Evolutionary conservation across 2,797 vertebrate species (phyloP).

Genomic region (Petrocephalus sullivani): DNA sequence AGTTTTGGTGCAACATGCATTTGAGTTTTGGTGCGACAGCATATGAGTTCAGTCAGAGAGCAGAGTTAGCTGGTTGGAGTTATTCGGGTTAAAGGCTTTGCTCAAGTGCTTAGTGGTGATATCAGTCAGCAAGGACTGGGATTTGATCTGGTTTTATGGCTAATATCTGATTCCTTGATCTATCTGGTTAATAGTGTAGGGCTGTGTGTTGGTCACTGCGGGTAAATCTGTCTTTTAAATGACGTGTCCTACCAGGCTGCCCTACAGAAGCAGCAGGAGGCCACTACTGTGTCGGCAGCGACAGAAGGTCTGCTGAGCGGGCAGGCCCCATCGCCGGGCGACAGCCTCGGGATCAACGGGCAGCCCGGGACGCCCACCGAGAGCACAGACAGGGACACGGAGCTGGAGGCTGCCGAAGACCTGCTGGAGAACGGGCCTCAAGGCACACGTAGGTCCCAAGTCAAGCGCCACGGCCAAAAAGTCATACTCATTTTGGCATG

Average conservation of each 20-base stretch:
- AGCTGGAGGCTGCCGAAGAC: constrained; percentile 80
- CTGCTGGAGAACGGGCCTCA: constrained; percentile 89
- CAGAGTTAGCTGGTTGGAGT: not conserved
- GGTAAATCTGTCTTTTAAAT: not conserved
- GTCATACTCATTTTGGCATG: not conserved
- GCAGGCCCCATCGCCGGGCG: constrained; percentile 56
- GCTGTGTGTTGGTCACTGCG: not conserved
- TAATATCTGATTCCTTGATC: not conserved
- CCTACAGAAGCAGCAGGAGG: constrained; percentile 86
- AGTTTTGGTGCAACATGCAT: too few relatives aligned
- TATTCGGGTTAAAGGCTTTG: not conserved
- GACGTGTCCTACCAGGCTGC: constrained; percentile 68
- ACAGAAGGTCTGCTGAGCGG: constrained; percentile 61
- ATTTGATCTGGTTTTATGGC: not conserved
- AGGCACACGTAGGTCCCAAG: constrained; percentile 43
- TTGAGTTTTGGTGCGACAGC: not conserved
- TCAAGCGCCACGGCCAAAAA: constrained; percentile 43
- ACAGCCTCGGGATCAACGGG: constrained; percentile 74
- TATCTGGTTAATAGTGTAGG: not conserved
- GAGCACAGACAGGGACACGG: constrained; percentile 74
- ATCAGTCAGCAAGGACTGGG: not conserved
- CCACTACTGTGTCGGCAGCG: constrained; percentile 58
- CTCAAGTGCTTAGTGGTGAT: not conserved
- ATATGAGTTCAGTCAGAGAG: not conserved
- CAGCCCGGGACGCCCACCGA: constrained; percentile 77